A percentile compares a stretch with the other conserved stretches of the same genome.
Evolutionary conservation across 37 sponge, comb jelly and placozoan species (phyloP).

Genomic region (Haliclona indistincta): DNA sequence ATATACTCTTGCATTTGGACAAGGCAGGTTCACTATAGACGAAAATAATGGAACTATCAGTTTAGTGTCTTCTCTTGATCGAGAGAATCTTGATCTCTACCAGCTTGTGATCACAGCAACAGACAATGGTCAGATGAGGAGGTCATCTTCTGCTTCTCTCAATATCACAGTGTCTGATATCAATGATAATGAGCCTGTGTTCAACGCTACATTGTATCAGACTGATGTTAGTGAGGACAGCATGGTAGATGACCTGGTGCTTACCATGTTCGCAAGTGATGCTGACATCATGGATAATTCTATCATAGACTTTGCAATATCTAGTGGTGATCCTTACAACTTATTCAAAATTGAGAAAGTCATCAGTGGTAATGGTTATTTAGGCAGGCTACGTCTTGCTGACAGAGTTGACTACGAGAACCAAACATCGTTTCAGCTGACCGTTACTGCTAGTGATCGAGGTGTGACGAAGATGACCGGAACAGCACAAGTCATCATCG

Average conservation of each 20-base stretch:
- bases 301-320: not conserved
- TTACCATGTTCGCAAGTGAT: not conserved
- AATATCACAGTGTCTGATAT: conserved; percentile 33
- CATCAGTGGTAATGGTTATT: not conserved
- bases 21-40: conserved; percentile 43
- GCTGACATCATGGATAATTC: not conserved
- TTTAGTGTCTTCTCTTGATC: conserved; percentile 24
- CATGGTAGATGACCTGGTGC: not conserved
- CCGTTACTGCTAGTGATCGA: conserved; percentile 18
- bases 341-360: not conserved
- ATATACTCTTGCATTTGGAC: conserved; percentile 45
- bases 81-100: conserved; percentile 22
- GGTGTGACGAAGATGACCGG: not conserved
- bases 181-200: conserved; percentile 41
- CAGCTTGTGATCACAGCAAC: conserved; percentile 27
- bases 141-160: not conserved
- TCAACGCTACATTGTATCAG: conserved; percentile 3
- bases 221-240: not conserved
- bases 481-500: conserved; percentile 21
- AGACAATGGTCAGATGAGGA: conserved; percentile 39
- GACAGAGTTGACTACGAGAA: conserved; percentile 41
- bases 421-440: conserved; percentile 5
- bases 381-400: not conserved
- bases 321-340: not conserved
- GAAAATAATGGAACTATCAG: conserved; percentile 9